Evolutionary conservation across 2,888 invertebrate genomes (phyloP).

Genomic region (Macrosiphum euphorbiae): DNA sequence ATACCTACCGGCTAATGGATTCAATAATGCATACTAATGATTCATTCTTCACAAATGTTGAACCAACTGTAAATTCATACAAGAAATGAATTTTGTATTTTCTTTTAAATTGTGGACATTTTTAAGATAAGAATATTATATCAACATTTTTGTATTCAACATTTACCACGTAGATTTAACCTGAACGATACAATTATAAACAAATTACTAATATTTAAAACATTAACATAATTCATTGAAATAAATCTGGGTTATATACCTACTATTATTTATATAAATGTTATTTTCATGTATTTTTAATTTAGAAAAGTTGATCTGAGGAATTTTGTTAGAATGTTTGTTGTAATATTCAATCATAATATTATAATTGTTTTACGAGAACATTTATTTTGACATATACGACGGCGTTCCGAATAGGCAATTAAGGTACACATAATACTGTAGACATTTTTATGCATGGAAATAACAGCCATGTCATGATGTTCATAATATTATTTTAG

Average conservation of each 20-base stretch:
- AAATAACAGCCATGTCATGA: neutral
- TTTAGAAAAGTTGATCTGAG: neutral
- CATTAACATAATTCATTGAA: neutral
- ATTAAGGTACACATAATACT: neutral
- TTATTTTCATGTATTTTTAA: neutral
- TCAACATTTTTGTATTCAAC: neutral
- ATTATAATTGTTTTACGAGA: neutral
- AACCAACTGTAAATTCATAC: neutral
- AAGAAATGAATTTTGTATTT: neutral
- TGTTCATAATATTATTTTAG: neutral
- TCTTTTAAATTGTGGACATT: neutral
- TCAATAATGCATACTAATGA: neutral
- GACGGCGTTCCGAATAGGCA: slow-evolving; percentile 26
- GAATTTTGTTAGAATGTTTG: neutral
- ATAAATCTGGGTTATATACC: too few species aligned
- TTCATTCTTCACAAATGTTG: neutral
- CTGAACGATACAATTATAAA: neutral
- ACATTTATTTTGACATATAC: neutral
- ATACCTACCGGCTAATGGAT: neutral
- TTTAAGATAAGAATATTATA: neutral
- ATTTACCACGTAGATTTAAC: neutral
- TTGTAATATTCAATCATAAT: neutral
- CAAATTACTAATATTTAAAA: neutral
- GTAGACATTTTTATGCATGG: neutral
- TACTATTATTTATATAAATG: neutral